phyloP scores from a whole-genome alignment of 2,113 vertebrate genomes.

The Prolemur simus region DNA sequence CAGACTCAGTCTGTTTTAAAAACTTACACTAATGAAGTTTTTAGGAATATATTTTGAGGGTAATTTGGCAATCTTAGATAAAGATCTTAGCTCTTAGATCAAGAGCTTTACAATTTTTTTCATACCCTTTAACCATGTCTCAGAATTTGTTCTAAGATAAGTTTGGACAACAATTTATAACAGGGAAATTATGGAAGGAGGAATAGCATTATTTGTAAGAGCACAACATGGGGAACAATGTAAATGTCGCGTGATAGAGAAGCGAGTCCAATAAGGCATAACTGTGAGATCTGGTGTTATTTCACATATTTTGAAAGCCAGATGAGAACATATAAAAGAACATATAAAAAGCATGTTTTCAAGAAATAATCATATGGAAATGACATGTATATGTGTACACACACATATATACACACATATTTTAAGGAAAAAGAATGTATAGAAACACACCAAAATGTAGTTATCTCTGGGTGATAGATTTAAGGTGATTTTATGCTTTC shows the following conservation, averaged over 20 bases:
- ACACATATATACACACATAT: not conserved
- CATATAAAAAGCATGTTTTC: not conserved
- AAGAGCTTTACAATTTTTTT: not conserved
- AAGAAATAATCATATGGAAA: not conserved
- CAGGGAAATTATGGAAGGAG: not conserved
- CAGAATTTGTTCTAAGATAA: conserved; percentile 38
- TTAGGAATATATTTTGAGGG: conserved; percentile 34
- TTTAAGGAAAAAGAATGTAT: conserved; percentile 2
- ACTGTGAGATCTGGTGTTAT: not conserved
- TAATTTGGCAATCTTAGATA: not conserved
- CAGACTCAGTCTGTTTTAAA: conserved; percentile 83
- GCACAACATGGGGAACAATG: not conserved
- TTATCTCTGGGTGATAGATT: not conserved
- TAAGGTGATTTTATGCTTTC: not conserved
- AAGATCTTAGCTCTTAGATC: too few relatives aligned
- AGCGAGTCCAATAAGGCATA: not conserved
- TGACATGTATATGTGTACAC: not conserved
- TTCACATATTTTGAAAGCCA: not conserved
- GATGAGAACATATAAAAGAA: not conserved
- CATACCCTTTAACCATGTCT: not conserved
- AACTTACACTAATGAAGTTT: not conserved
- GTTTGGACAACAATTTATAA: not conserved
- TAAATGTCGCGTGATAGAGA: not conserved
- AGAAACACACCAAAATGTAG: not conserved
- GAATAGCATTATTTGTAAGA: not conserved